phyloP scores from a whole-genome alignment of 2,113 vertebrate species.

The Picathartes gymnocephalus region DNA sequence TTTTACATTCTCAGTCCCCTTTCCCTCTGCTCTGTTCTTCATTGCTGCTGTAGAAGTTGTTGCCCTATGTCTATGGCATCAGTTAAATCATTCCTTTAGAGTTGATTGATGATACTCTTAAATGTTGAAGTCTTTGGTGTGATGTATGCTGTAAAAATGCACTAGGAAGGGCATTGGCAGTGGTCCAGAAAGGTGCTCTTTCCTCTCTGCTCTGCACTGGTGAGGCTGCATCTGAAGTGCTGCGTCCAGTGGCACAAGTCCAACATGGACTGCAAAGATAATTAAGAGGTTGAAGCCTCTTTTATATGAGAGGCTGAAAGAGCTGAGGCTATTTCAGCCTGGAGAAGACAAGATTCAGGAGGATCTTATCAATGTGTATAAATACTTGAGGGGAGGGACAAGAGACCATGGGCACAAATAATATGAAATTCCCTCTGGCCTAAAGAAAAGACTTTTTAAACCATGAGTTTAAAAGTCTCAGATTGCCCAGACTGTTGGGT shows the following conservation, averaged over 20 bases:
- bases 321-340: not conserved
- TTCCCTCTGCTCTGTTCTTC: not conserved
- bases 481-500: not conserved
- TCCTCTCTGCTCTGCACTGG: not conserved
- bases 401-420: not conserved
- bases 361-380: not conserved
- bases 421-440: not conserved
- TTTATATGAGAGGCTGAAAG: not conserved
- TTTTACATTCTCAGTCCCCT: not conserved
- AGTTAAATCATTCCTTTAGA: not conserved
- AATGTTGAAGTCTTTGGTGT: not conserved
- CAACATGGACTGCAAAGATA: not conserved
- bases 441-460: not conserved
- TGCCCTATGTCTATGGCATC: not conserved
- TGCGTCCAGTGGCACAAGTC: accelerated
- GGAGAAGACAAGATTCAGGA: not conserved
- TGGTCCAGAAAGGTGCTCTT: not conserved
- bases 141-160: not conserved
- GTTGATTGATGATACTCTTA: not conserved
- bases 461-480: not conserved
- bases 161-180: not conserved
- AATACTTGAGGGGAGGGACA: not conserved
- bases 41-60: not conserved
- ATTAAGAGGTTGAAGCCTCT: not conserved
- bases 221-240: not conserved